Conservation (phyloP, 2,888 invertebrate species). For the Callyntrura guangdongensis region DNA sequence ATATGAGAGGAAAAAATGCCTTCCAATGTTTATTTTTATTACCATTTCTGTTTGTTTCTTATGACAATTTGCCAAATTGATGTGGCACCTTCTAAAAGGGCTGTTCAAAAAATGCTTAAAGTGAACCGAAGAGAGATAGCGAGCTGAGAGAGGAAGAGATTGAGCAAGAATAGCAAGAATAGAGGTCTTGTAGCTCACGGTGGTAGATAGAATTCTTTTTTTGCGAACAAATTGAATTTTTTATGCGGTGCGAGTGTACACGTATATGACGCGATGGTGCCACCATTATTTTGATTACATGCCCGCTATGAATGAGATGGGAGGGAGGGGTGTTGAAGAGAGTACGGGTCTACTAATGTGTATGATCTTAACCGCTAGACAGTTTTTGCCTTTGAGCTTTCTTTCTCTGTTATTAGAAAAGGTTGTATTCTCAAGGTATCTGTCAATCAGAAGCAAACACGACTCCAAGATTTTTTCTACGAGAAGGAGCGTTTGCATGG, state of each 20-base stretch:
- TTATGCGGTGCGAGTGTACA: conserved; percentile 22
- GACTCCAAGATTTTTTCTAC: not conserved
- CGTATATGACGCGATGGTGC: not conserved
- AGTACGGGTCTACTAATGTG: not conserved
- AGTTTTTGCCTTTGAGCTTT: not conserved
- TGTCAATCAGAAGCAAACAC: conserved; percentile 71
- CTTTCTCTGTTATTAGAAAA: conserved; percentile 41
- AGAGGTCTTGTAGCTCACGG: not conserved
- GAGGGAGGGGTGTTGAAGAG: not conserved
- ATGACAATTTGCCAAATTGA: conserved; percentile 54
- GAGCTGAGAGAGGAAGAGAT: not conserved
- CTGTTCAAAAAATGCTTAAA: conserved; percentile 7
- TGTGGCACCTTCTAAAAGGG: conserved; percentile 30
- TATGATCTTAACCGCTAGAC: not conserved
- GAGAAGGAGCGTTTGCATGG: not conserved
- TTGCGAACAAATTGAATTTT: conserved; percentile 46
- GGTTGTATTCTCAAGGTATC: conserved; percentile 77
- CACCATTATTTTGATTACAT: conserved; percentile 26
- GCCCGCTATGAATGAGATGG: conserved; percentile 18
- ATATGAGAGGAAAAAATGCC: conserved; percentile 9
- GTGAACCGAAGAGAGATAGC: not conserved
- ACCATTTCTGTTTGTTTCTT: conserved; percentile 47
- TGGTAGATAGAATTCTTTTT: not conserved
- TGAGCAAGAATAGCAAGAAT: not conserved
- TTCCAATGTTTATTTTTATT: conserved; percentile 50